phyloP scores from a whole-genome alignment of 2,797 vertebrate species.

The Sebastes diaconus region DNA sequence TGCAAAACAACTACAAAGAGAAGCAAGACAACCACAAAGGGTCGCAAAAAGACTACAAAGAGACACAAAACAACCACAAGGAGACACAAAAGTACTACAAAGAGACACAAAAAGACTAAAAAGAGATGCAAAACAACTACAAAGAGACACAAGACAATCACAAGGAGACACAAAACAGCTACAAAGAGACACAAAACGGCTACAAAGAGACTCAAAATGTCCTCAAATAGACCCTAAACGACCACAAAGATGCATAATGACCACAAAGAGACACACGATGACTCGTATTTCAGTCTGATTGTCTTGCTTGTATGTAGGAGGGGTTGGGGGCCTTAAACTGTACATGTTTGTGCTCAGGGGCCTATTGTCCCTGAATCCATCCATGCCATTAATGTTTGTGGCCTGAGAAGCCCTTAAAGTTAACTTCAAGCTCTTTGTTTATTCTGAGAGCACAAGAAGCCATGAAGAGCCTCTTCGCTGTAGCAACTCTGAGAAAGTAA shows the following conservation, averaged over 20 bases:
- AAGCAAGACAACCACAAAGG: neutral
- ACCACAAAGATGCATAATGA: neutral
- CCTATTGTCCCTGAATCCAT: neutral
- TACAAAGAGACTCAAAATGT: neutral
- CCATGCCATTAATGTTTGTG: neutral
- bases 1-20: neutral
- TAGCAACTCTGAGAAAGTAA: neutral
- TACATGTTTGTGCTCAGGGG: neutral
- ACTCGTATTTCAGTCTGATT: neutral
- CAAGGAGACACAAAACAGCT: neutral
- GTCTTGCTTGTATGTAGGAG: neutral
- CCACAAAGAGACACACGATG: neutral
- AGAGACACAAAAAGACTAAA: rapidly evolving
- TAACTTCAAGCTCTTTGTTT: constrained; percentile 2
- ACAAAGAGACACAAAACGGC: neutral
- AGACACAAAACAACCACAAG: neutral
- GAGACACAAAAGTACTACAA: neutral
- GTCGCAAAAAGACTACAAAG: neutral
- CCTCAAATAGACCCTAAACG: neutral
- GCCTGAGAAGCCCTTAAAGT: neutral
- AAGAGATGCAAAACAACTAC: neutral
- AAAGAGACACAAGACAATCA: neutral
- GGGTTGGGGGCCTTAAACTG: neutral
- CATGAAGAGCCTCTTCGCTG: neutral
- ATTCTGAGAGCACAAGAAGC: neutral